These are phyloP conservation scores for Brachyalestes nurse DNA, from an alignment of 2,797 vertebrate species.

Conservation along the genomic window DNA sequence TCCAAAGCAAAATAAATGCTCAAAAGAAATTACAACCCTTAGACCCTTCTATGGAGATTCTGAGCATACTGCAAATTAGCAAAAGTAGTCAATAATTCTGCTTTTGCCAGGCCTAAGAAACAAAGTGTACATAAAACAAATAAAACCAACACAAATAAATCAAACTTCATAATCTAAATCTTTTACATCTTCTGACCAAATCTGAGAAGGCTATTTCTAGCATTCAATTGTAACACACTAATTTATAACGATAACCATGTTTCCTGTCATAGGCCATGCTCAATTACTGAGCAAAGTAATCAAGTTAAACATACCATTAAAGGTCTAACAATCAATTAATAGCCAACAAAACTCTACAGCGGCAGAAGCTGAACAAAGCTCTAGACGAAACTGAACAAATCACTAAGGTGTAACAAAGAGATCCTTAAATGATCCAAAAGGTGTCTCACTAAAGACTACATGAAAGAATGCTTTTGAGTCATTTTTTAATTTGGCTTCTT, in stretches of 20 bases:
- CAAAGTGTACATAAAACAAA: not conserved
- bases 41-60: too few relatives aligned
- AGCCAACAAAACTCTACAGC: not conserved
- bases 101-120: not conserved
- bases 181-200: not conserved
- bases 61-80: not conserved
- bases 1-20: not conserved
- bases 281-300: not conserved
- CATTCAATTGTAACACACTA: not conserved
- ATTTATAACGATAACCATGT: not conserved
- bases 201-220: not conserved
- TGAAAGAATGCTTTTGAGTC: conserved; percentile 67
- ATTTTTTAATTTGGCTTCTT: conserved; percentile 65
- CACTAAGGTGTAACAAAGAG: not conserved
- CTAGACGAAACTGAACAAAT: not conserved
- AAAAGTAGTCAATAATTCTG: not conserved
- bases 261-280: not conserved
- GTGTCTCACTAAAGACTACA: conserved; percentile 47
- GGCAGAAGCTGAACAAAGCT: not conserved
- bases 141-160: not conserved
- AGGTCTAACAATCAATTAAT: not conserved
- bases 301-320: not conserved
- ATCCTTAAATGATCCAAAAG: conserved; percentile 23
- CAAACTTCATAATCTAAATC: not conserved
- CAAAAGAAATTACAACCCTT: not conserved